Percentiles rank a stretch among this genome's conserved stretches.
These are phyloP conservation scores for Lycocerus yunnanus DNA, from an alignment of 2,888 invertebrate genomes.

Conservation along the genomic window DNA sequence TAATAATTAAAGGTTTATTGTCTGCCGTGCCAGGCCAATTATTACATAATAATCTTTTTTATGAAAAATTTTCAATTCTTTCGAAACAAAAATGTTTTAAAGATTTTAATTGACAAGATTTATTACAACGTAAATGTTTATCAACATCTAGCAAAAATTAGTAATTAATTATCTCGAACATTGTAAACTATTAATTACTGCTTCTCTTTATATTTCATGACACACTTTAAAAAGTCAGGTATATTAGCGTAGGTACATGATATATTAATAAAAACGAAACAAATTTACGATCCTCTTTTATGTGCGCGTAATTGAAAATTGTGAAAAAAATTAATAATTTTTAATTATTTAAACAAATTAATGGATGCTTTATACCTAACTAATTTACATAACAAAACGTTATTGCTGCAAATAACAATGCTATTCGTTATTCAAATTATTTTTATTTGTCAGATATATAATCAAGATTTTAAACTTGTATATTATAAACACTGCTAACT, in stretches of 20 bases:
- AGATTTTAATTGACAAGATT: conserved; percentile 1
- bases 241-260: background rate
- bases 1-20: background rate
- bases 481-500: background rate
- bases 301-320: background rate
- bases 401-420: background rate
- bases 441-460: background rate
- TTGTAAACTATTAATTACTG: conserved; percentile 1
- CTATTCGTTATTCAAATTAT: background rate
- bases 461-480: background rate
- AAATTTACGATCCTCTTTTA: background rate
- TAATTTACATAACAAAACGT: background rate
- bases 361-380: background rate
- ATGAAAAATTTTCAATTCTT: background rate
- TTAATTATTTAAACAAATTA: background rate
- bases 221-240: conserved; percentile 9
- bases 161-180: background rate
- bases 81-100: background rate
- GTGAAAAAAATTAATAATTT: background rate
- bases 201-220: conserved; percentile 9
- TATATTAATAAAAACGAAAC: background rate
- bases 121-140: conserved; percentile 2
- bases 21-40: background rate
- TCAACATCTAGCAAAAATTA: background rate
- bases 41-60: background rate